phyloP scores from a whole-genome alignment of 2,113 vertebrate species.

The Propithecus coquereli region DNA sequence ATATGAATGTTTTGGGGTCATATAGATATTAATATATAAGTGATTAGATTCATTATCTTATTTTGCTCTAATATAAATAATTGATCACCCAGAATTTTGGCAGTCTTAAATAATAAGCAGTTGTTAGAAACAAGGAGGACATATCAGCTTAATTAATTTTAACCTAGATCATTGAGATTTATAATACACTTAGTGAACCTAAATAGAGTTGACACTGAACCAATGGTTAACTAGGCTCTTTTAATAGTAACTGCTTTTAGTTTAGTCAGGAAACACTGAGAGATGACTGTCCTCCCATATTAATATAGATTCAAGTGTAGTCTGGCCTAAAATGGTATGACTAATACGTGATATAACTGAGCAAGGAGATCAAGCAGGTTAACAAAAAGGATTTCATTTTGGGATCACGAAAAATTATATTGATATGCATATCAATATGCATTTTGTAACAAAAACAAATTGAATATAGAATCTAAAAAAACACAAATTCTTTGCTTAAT shows the following conservation, averaged over 20 bases:
- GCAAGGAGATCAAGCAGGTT: neutral
- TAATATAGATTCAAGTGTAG: neutral
- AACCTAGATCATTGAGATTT: neutral
- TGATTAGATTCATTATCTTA: neutral
- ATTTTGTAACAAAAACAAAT: too few species aligned
- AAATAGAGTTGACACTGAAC: neutral
- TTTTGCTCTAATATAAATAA: neutral
- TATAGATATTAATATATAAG: neutral
- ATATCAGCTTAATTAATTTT: conserved; percentile 10
- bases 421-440: neutral
- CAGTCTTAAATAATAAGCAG: neutral
- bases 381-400: neutral
- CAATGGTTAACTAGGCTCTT: neutral
- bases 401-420: neutral
- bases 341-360: neutral
- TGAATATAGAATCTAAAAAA: neutral
- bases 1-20: neutral
- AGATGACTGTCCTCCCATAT: neutral
- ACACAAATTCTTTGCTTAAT: neutral
- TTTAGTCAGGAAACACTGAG: neutral
- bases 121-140: neutral
- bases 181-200: neutral
- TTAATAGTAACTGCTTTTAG: neutral
- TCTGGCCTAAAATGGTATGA: neutral
- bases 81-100: neutral